A percentile compares a stretch with the other conserved stretches of the same genome.
phyloP scores from a whole-genome alignment of 92 coral and sea anemone genomes.

The Parazoanthus atlanticus region DNA sequence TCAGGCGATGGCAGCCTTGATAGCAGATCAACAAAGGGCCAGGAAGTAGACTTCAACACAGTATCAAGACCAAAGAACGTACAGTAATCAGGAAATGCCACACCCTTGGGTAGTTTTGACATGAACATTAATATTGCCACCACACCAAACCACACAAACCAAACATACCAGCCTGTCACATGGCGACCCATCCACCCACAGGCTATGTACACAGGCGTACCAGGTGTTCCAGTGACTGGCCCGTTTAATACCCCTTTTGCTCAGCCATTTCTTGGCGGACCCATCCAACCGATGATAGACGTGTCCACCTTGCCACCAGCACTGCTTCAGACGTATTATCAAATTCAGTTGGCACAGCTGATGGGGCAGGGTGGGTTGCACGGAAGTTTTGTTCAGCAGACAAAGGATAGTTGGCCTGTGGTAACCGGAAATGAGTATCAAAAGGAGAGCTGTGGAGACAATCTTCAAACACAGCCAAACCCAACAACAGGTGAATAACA shows the following conservation, averaged over 20 bases:
- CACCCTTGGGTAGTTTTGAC: background rate
- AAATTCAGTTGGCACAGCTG: background rate
- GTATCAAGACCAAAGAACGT: background rate
- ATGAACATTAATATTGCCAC: background rate
- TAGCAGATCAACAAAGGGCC: background rate
- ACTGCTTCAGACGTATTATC: constrained; percentile 29
- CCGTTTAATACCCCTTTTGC: background rate
- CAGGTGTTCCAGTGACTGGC: background rate
- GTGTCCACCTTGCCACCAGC: constrained; percentile 2
- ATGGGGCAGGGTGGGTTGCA: background rate
- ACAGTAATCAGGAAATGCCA: background rate
- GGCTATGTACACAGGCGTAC: constrained; percentile 25
- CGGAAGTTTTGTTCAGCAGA: background rate
- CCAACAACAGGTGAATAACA: constrained; percentile 7
- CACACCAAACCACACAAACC: background rate
- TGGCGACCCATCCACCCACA: background rate
- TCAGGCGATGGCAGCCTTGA: background rate
- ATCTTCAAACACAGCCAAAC: background rate
- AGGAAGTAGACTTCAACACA: background rate
- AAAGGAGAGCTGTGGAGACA: background rate
- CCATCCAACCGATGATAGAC: constrained; percentile 6
- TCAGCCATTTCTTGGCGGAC: constrained; percentile 13
- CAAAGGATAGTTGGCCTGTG: background rate
- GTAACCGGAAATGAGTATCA: background rate
- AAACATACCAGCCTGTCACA: background rate